Conservation (phyloP, 92 coral and sea anemone genomes). For the Nematostella vectensis region DNA sequence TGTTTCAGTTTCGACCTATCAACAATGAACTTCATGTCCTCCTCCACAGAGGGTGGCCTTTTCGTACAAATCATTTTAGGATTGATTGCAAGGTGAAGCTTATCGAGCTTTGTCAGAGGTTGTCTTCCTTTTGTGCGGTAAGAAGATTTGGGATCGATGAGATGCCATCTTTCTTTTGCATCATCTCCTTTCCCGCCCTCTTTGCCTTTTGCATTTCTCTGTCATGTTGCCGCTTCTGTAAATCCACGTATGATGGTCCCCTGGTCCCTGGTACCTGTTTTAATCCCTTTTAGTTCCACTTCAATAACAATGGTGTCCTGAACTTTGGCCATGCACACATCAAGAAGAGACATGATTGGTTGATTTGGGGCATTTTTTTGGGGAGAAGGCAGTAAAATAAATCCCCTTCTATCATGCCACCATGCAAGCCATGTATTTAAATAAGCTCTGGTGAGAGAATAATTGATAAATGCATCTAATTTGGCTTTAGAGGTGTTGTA, state of each 20-base stretch:
- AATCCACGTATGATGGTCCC: slow-evolving; percentile 36
- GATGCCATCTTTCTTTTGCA: slow-evolving; percentile 22
- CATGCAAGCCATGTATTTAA: slow-evolving; percentile 43
- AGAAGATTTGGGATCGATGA: slow-evolving; percentile 24
- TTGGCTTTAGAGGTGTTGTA: slow-evolving; percentile 29
- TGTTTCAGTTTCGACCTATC: slow-evolving; percentile 29
- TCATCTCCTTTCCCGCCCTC: slow-evolving; percentile 38
- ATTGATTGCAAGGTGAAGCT: slow-evolving; percentile 28
- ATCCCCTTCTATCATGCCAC: slow-evolving; percentile 60
- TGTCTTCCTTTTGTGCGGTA: slow-evolving; percentile 19
- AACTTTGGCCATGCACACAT: slow-evolving; percentile 35
- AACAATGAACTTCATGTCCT: slow-evolving; percentile 18
- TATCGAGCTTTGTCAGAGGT: slow-evolving; percentile 8
- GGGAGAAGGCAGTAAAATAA: slow-evolving; percentile 43
- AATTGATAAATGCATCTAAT: slow-evolving; percentile 24
- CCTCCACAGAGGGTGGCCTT: slow-evolving; percentile 20
- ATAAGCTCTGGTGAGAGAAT: slow-evolving; percentile 13
- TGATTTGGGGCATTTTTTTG: slow-evolving; percentile 28
- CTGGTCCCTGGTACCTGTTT: slow-evolving; percentile 31
- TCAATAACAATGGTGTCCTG: slow-evolving; percentile 36
- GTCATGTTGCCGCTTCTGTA: slow-evolving; percentile 24
- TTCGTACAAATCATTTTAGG: slow-evolving; percentile 13
- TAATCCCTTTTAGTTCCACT: slow-evolving; percentile 25
- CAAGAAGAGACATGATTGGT: slow-evolving; percentile 28
- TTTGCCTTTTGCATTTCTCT: slow-evolving; percentile 31